These are phyloP conservation scores for Dascyllus trimaculatus DNA, from an alignment of 2,113 vertebrate species.

Conservation along the genomic window DNA sequence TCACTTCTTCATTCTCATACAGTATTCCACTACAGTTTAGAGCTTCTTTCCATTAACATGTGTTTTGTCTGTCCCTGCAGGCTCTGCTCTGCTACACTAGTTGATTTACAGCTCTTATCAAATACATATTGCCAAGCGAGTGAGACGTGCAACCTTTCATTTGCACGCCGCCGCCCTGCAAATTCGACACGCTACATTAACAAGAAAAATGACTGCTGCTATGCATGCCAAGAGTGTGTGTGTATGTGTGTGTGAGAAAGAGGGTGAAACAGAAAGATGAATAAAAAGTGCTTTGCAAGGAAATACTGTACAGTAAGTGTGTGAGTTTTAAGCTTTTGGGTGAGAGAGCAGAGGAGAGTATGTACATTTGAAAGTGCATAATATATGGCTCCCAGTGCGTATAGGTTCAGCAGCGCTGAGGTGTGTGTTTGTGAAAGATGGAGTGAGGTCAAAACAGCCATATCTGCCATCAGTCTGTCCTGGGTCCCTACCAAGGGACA, in stretches of 20 bases:
- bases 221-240: slow-evolving; percentile 73
- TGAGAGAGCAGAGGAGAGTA: slow-evolving; percentile 14
- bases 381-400: slow-evolving; percentile 2
- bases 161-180: slow-evolving; percentile 83
- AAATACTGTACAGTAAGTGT: slow-evolving; percentile 45
- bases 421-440: slow-evolving; percentile 14
- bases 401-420: neutral
- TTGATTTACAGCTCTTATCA: slow-evolving; percentile 89
- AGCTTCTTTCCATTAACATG: slow-evolving; percentile 81
- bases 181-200: slow-evolving; percentile 88
- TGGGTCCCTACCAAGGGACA: slow-evolving; percentile 2
- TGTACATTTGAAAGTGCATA: neutral
- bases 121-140: slow-evolving; percentile 88
- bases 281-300: slow-evolving; percentile 36
- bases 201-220: slow-evolving; percentile 84
- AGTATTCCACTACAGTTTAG: slow-evolving; percentile 76
- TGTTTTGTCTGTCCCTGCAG: slow-evolving; percentile 77
- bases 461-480: neutral
- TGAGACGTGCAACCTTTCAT: slow-evolving; percentile 90
- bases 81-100: slow-evolving; percentile 68
- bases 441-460: neutral
- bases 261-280: slow-evolving; percentile 42
- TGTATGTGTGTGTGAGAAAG: slow-evolving; percentile 5
- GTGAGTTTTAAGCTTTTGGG: slow-evolving; percentile 29
- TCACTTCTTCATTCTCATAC: slow-evolving; percentile 41